Evolutionary conservation across 2,888 invertebrate genomes (phyloP).

Genomic region (Linnaemya tessellans): DNA sequence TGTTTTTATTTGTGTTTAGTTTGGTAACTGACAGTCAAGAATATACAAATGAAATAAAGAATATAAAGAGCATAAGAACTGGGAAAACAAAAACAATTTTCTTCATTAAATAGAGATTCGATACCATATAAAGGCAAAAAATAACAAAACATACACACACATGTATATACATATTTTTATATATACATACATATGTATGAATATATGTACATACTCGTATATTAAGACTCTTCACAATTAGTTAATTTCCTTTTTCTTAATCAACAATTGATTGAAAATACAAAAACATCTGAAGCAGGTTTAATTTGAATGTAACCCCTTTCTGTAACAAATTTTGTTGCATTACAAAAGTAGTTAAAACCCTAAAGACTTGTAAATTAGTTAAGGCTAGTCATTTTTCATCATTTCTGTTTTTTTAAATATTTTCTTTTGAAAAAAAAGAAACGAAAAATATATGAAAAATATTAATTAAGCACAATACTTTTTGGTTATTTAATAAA

Average conservation of each 20-base stretch:
- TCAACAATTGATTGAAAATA: constrained; percentile 20
- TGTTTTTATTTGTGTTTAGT: constrained; percentile 27
- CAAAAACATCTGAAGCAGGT: constrained; percentile 33
- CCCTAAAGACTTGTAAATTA: constrained; percentile 55
- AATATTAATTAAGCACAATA: constrained; percentile 61
- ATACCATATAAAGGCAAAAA: constrained; percentile 51
- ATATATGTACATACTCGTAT: no score
- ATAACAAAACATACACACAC: neutral
- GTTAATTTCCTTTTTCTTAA: constrained; percentile 26
- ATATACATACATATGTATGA: neutral
- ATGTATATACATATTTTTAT: neutral
- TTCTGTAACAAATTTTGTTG: neutral
- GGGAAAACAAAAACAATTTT: constrained; percentile 38
- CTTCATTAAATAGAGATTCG: constrained; percentile 55
- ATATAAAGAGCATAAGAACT: constrained; percentile 22
- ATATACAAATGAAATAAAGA: constrained; percentile 30
- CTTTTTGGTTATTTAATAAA: constrained; percentile 54
- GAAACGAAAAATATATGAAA: neutral
- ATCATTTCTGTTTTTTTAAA: constrained; percentile 15
- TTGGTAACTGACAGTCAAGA: constrained; percentile 54
- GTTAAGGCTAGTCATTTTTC: constrained; percentile 32
- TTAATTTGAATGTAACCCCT: constrained; percentile 53
- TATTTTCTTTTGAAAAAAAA: constrained; percentile 25
- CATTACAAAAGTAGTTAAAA: constrained; percentile 20
- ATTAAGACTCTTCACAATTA: constrained; percentile 45